Conservation (phyloP, 2,888 invertebrate genomes). For the Ferrisia virgata region DNA sequence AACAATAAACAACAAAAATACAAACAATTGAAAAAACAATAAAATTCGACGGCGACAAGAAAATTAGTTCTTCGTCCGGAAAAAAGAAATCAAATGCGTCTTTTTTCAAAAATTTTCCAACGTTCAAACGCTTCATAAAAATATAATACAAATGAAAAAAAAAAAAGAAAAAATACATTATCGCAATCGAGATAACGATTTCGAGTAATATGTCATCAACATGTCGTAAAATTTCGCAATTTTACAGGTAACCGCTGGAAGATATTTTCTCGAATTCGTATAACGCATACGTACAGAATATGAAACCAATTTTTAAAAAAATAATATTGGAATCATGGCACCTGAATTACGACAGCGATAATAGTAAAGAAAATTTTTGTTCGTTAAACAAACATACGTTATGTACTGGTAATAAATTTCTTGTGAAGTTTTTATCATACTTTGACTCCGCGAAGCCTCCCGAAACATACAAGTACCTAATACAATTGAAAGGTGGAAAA, state of each 20-base stretch:
- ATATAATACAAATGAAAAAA: not conserved
- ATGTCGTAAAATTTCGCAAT: not conserved
- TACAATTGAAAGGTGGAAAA: not conserved
- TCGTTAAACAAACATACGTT: not conserved
- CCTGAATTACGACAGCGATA: not conserved
- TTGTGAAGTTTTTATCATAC: not conserved
- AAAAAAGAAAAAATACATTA: not conserved
- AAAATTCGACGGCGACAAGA: not conserved
- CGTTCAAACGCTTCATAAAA: not conserved
- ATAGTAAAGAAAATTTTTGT: not conserved
- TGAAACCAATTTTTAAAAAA: not conserved
- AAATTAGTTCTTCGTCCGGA: not conserved
- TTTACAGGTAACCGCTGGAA: not conserved
- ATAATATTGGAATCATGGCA: conserved; percentile 10
- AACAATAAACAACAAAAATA: conserved; percentile 17
- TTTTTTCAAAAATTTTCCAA: not conserved
- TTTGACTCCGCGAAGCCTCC: not conserved
- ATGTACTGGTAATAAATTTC: not conserved
- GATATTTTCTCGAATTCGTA: not conserved
- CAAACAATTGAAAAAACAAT: not conserved
- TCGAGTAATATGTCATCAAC: not conserved
- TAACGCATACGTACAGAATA: not conserved
- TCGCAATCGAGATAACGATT: not conserved
- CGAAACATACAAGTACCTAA: too few relatives aligned
- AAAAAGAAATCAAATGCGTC: not conserved